A percentile compares a stretch with the other conserved stretches of the same genome.
Evolutionary conservation across 2,797 vertebrate genomes (phyloP).

Genomic region (Scyliorhinus canicula): DNA sequence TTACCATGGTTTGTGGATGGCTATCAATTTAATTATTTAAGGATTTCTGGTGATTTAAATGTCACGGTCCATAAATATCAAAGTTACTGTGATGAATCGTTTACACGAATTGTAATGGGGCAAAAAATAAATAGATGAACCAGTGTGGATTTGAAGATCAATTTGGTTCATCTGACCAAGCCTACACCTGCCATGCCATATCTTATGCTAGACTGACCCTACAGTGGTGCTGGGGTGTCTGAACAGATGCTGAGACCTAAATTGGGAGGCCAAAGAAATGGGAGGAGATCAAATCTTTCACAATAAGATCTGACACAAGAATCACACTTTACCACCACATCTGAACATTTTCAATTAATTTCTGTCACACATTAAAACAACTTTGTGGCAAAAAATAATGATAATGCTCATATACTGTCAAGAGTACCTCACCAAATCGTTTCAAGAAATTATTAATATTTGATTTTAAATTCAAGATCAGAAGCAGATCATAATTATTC

Average conservation of each 20-base stretch:
- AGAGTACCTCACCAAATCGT: neutral
- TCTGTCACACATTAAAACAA: neutral
- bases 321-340: neutral
- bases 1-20: neutral
- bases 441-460: neutral
- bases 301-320: neutral
- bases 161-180: neutral
- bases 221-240: neutral
- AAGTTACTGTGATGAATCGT: neutral
- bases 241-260: neutral
- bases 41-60: neutral
- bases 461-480: neutral
- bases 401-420: neutral
- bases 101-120: neutral
- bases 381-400: neutral
- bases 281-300: neutral
- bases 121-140: neutral
- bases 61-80: constrained; percentile 7
- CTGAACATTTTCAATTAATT: too few relatives aligned
- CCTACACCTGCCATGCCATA: neutral
- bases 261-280: neutral
- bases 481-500: neutral
- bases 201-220: neutral
- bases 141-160: neutral
- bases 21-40: constrained; percentile 24